A percentile compares a stretch with the other conserved stretches of the same genome.
phyloP scores from a whole-genome alignment of 2,888 invertebrate genomes.

The Sarcophaga caerulescens region DNA sequence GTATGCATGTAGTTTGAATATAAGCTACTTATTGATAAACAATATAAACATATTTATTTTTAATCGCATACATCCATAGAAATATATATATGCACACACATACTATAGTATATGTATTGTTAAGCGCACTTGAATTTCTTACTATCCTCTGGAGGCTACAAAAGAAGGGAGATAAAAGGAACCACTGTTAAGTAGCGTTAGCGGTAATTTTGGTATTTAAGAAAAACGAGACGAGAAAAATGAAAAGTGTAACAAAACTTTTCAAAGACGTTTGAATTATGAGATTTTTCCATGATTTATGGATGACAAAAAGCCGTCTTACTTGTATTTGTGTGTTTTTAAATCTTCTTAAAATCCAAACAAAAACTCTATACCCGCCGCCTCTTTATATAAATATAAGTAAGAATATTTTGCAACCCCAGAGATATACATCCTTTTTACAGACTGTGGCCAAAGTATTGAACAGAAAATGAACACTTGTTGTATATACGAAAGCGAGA shows the following conservation, averaged over 20 bases:
- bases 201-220: constrained; percentile 23
- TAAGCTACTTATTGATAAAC: constrained; percentile 63
- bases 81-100: no score
- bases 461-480: no score
- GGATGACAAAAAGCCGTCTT: constrained; percentile 71
- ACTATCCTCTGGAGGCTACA: constrained; percentile 54
- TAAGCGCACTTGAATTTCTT: constrained; percentile 39
- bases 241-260: constrained; percentile 64
- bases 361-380: constrained; percentile 38
- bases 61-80: background rate
- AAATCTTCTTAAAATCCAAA: constrained; percentile 66
- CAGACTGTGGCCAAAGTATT: constrained; percentile 14
- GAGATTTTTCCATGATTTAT: constrained; percentile 78
- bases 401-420: constrained; percentile 45
- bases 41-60: constrained; percentile 35
- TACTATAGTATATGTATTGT: constrained; percentile 29
- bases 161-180: constrained; percentile 55
- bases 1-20: background rate
- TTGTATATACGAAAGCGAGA: no score
- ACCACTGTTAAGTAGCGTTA: constrained; percentile 34
- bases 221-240: constrained; percentile 47
- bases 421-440: constrained; percentile 13
- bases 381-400: constrained; percentile 34
- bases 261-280: constrained; percentile 75
- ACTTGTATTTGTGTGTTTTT: constrained; percentile 60